Evolutionary conservation across 2,113 vertebrate genomes (phyloP), one percentile per base, ranked within the genome.

Genomic region (Sceloporus undulatus): DNA sequence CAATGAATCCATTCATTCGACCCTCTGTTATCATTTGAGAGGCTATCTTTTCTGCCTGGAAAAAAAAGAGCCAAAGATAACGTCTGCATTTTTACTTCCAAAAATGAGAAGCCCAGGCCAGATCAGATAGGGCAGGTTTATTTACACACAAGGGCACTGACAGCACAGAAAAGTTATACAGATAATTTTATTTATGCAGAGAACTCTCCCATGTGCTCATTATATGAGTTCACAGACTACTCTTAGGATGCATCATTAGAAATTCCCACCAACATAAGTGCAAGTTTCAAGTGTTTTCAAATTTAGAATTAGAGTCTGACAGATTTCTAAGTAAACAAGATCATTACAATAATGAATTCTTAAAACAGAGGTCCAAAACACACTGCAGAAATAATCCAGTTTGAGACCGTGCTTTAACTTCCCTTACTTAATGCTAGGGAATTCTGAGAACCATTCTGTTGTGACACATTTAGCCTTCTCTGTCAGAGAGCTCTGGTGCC

Each of bases 11-110:
- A 3, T 99, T 99, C 99, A 99, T 99, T 42, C 98, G 98, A 65
- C 99, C 98, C 92, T 99, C 99, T 1, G 99, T 99, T 95, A 99
- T 99, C 99, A 99, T 99, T 93, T 99, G 99, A 21, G 99, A 99
- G 34, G 99, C 99, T 2, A 99, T 99, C 94, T 99, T 99, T 93
- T 99, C 99, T 83, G 99, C 99, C 99, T 99, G 84, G 88, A 92
- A 74, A 84, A 88, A 2, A 85, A 21, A 48, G 8, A 71, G 80
- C 16, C 19, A 81, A 83, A 6, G 3, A 9, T 56, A 8, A 13
- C 14, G 21, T 40, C 23, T 9, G 1, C 9, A 25, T n/a, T 52
- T 65, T 62, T 59, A 29, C 40, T 77, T 77, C 34, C 25, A 25
- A 6, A 1, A 86, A 86, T 68, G 14, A 34, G 14, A 38, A 75